phyloP scores from a whole-genome alignment of 2,797 vertebrate genomes.

The Onychomys leucogaster region DNA sequence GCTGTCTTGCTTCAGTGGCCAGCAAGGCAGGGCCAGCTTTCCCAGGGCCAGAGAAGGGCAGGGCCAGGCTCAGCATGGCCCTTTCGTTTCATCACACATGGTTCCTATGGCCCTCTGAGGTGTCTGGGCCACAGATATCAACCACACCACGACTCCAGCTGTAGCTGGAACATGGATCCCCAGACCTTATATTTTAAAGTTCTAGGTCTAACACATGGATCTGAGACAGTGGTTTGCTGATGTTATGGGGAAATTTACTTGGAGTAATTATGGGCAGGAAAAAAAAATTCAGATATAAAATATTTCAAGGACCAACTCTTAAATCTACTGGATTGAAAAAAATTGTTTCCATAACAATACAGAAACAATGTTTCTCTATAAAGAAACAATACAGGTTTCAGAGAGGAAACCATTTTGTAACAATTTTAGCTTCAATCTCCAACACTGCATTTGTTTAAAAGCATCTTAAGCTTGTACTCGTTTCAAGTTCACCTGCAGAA shows the following conservation, averaged over 20 bases:
- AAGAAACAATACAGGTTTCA: neutral
- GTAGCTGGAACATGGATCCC: neutral
- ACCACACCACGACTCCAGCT: neutral
- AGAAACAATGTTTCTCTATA: neutral
- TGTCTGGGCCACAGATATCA: neutral
- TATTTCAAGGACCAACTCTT: neutral
- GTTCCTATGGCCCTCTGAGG: neutral
- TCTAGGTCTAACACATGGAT: neutral
- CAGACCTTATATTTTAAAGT: neutral
- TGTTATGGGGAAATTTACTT: neutral
- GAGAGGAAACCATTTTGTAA: neutral
- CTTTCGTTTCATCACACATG: neutral
- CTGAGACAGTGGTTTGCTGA: neutral
- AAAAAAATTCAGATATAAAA: slow-evolving; percentile 24
- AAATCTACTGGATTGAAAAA: neutral
- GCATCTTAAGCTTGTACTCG: neutral
- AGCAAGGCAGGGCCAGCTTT: neutral
- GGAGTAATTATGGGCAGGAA: neutral
- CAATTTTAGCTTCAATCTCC: neutral
- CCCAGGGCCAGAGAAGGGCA: neutral
- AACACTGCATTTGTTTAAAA: neutral
- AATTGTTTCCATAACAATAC: slow-evolving; percentile 17
- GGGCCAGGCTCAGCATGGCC: neutral
- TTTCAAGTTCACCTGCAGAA: neutral
- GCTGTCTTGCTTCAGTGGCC: neutral